A percentile compares a stretch with the other conserved stretches of the same genome.
Conservation (phyloP, 2,113 vertebrate species). For the Platichthys flesus region DNA sequence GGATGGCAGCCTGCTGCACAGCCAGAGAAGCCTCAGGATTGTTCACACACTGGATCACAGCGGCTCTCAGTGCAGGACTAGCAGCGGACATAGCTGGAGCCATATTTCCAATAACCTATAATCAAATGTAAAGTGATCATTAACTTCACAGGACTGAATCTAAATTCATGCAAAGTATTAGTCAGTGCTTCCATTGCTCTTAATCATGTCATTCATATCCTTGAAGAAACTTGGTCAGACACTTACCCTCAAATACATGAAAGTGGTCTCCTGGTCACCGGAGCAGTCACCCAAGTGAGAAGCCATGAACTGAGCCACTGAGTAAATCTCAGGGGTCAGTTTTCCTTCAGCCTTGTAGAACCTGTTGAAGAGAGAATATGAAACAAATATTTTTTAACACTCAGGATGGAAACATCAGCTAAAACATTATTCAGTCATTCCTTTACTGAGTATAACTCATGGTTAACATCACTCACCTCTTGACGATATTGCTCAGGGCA, state of each 20-base stretch:
- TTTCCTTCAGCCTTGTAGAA: constrained; percentile 80
- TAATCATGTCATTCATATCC: neutral
- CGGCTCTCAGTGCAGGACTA: constrained; percentile 82
- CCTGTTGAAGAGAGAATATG: constrained; percentile 66
- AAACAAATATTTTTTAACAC: neutral
- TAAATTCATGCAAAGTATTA: neutral
- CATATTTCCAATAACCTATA: constrained; percentile 94
- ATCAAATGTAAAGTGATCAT: neutral
- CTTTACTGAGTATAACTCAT: neutral
- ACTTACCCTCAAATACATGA: constrained; percentile 88
- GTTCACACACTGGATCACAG: constrained; percentile 85
- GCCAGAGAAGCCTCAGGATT: constrained; percentile 77
- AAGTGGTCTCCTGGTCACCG: constrained; percentile 85
- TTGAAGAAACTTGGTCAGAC: neutral
- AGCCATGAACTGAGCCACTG: constrained; percentile 85
- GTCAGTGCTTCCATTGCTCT: neutral
- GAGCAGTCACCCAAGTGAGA: constrained; percentile 87
- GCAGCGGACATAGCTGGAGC: constrained; percentile 84
- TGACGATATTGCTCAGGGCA: constrained; percentile 88
- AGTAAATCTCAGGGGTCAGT: constrained; percentile 83
- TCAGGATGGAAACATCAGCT: neutral
- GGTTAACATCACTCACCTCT: constrained; percentile 82
- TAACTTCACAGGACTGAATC: neutral
- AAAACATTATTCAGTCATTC: neutral
- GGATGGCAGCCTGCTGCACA: constrained; percentile 93